A percentile compares a stretch with the other conserved stretches of the same genome.
These are phyloP conservation scores for Gracilinanus agilis DNA, from an alignment of 2,113 vertebrate genomes.

Conservation along the genomic window DNA sequence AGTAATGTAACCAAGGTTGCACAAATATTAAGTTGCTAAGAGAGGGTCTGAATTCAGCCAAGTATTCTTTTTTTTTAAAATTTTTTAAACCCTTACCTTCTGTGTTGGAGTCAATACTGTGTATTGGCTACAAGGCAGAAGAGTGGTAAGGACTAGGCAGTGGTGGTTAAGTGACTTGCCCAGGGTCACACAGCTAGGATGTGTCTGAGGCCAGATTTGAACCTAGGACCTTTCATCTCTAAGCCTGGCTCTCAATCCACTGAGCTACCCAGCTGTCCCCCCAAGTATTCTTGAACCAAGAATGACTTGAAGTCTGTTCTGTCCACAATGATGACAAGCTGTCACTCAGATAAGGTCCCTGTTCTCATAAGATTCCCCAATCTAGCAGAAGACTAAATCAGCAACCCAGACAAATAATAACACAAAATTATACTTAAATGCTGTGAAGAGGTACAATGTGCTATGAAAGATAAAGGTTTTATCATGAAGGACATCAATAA, in stretches of 20 bases:
- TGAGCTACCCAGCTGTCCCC: too few relatives aligned
- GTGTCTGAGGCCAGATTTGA: too few relatives aligned
- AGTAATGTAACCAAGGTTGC: not conserved
- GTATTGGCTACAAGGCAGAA: too few relatives aligned
- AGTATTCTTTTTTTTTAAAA: too few relatives aligned
- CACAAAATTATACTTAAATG: not conserved
- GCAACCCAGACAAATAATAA: not conserved
- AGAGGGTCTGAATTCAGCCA: not conserved
- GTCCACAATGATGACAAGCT: not conserved
- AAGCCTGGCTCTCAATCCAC: too few relatives aligned
- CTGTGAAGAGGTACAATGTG: not conserved
- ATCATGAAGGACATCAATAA: not conserved
- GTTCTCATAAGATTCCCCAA: not conserved
- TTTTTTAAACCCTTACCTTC: too few relatives aligned
- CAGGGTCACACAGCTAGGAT: too few relatives aligned
- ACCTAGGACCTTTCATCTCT: too few relatives aligned
- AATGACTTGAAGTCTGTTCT: not conserved
- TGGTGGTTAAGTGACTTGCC: too few relatives aligned
- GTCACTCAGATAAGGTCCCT: not conserved
- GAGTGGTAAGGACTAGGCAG: too few relatives aligned
- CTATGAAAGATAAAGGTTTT: not conserved
- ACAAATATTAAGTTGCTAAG: not conserved
- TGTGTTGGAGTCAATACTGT: too few relatives aligned
- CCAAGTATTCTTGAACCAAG: not conserved
- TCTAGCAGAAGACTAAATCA: not conserved